These are phyloP conservation scores for Helleia helle DNA, from an alignment of 2,888 invertebrate genomes.

Conservation along the genomic window DNA sequence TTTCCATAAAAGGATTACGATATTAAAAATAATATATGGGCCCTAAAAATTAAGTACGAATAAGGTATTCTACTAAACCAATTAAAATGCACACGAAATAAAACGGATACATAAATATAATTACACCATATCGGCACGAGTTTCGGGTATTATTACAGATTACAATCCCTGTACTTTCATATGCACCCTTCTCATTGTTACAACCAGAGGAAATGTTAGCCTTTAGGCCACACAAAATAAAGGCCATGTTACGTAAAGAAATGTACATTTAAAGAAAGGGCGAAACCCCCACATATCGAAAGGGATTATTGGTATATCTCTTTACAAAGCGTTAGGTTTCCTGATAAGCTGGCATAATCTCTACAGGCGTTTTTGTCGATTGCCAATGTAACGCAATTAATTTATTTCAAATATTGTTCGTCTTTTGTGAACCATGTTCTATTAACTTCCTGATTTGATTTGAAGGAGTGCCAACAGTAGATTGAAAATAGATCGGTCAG, in stretches of 20 bases:
- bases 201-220: constrained; percentile 15
- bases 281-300: constrained; percentile 50
- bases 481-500: too few species aligned
- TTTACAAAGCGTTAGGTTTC: constrained; percentile 52
- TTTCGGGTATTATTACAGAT: constrained; percentile 50
- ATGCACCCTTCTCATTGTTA: constrained; percentile 49
- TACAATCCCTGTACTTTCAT: constrained; percentile 56
- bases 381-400: constrained; percentile 12
- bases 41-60: too few species aligned
- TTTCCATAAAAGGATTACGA: too few species aligned
- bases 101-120: constrained; percentile 43
- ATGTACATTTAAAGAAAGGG: constrained; percentile 43
- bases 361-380: constrained; percentile 38
- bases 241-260: constrained; percentile 13
- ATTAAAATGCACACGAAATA: constrained; percentile 14
- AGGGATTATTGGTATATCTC: constrained; percentile 60
- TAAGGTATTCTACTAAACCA: background rate
- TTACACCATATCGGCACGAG: constrained; percentile 46
- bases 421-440: too few species aligned
- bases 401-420: background rate
- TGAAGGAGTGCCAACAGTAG: too few species aligned
- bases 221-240: constrained; percentile 17
- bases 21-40: too few species aligned
- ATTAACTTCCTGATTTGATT: too few species aligned
- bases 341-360: constrained; percentile 57